Conservation (phyloP, 2,113 vertebrate species). For the Numida meleagris region DNA sequence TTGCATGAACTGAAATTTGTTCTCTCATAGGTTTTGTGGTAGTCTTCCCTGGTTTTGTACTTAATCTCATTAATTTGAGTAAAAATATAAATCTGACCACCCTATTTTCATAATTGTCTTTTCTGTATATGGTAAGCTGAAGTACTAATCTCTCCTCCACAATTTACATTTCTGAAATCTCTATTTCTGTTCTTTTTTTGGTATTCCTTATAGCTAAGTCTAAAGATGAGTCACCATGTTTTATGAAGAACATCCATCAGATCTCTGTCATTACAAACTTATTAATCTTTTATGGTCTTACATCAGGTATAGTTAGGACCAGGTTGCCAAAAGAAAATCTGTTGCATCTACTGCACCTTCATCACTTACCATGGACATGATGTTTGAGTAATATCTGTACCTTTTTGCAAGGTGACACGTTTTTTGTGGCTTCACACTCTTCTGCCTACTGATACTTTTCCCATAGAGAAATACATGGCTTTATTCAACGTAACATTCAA, state of each 20-base stretch:
- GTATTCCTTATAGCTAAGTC: background rate
- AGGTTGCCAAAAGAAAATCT: background rate
- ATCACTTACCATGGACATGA: background rate
- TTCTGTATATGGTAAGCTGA: background rate
- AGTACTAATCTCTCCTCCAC: background rate
- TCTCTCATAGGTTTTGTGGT: background rate
- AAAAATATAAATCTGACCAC: background rate
- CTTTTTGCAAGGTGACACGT: background rate
- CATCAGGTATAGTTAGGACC: background rate
- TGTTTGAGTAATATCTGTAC: background rate
- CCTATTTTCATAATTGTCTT: background rate
- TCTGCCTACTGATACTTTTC: background rate
- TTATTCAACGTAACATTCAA: background rate
- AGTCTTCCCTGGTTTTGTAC: background rate
- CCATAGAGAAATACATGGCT: accelerated
- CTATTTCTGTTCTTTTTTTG: background rate
- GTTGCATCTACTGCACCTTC: background rate
- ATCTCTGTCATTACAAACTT: background rate
- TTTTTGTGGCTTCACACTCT: background rate
- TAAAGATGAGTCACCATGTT: background rate
- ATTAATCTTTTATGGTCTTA: background rate
- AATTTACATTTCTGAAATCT: background rate
- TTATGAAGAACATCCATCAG: background rate
- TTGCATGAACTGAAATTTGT: background rate
- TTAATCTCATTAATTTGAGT: background rate